Evolutionary conservation across 2,113 vertebrate genomes (phyloP).

Genomic region (Petrocephalus microphthalmus): DNA sequence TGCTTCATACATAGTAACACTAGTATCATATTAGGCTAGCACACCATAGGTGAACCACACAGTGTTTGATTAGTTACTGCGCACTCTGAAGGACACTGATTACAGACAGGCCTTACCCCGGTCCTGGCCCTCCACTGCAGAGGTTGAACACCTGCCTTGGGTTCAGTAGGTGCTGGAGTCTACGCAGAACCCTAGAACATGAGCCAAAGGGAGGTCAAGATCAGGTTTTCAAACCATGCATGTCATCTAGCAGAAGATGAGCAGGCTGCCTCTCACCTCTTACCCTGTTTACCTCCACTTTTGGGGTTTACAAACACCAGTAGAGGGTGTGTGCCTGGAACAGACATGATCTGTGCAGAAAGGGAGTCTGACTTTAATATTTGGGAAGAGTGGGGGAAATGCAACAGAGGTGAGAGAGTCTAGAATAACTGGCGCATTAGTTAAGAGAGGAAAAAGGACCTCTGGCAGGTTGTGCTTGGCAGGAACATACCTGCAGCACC

Average conservation of each 20-base stretch:
- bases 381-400: not conserved
- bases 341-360: conserved; percentile 60
- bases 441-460: not conserved
- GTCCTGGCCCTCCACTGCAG: conserved; percentile 67
- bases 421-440: not conserved
- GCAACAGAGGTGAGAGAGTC: not conserved
- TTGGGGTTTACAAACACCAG: conserved; percentile 88
- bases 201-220: not conserved
- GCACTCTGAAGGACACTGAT: not conserved
- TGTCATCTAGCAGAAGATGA: not conserved
- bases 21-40: not conserved
- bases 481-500: conserved; percentile 64
- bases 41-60: not conserved
- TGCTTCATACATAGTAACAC: not conserved
- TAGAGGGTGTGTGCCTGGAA: conserved; percentile 72
- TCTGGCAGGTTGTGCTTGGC: not conserved
- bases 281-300: conserved; percentile 86
- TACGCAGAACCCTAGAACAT: conserved; percentile 72
- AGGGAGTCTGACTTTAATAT: not conserved
- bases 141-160: conserved; percentile 85
- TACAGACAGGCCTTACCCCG: conserved; percentile 62
- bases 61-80: not conserved
- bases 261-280: conserved; percentile 59
- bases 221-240: not conserved
- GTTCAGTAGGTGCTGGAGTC: conserved; percentile 83